These are phyloP conservation scores for Neofelis nebulosa DNA, from an alignment of 2,113 vertebrate species.

Conservation along the genomic window DNA sequence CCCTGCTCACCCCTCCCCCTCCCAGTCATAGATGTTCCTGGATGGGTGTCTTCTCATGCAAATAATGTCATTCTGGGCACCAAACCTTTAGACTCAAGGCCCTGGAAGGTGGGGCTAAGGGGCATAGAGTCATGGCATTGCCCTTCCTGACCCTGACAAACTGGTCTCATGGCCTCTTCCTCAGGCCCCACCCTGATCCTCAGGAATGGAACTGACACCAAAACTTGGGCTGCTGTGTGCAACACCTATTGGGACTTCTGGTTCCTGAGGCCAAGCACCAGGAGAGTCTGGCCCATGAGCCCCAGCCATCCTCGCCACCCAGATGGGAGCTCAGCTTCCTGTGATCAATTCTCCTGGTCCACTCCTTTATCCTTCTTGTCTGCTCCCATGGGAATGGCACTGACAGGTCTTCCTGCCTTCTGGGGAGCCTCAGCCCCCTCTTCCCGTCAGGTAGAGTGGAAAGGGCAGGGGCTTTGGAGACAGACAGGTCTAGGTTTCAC, in stretches of 20 bases:
- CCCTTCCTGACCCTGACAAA: background rate
- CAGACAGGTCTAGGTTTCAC: background rate
- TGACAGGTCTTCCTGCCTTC: background rate
- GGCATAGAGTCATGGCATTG: background rate
- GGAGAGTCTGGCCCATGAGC: background rate
- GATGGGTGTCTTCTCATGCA: background rate
- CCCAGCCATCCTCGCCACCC: background rate
- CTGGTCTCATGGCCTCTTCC: background rate
- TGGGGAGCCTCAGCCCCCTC: background rate
- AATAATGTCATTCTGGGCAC: background rate
- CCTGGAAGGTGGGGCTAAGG: background rate
- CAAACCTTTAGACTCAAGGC: background rate
- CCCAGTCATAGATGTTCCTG: background rate
- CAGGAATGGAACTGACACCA: background rate
- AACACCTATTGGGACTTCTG: background rate
- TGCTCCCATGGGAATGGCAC: background rate
- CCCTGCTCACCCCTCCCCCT: background rate
- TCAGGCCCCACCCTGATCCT: background rate
- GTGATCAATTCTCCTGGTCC: too few relatives aligned
- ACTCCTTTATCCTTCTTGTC: background rate
- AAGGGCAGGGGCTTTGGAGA: background rate
- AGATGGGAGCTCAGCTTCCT: background rate
- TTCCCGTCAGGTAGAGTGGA: background rate
- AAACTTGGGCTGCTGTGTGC: background rate
- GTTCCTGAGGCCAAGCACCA: background rate